phyloP scores from a whole-genome alignment of 2,113 vertebrate species.

The Pseudorasbora parva region DNA sequence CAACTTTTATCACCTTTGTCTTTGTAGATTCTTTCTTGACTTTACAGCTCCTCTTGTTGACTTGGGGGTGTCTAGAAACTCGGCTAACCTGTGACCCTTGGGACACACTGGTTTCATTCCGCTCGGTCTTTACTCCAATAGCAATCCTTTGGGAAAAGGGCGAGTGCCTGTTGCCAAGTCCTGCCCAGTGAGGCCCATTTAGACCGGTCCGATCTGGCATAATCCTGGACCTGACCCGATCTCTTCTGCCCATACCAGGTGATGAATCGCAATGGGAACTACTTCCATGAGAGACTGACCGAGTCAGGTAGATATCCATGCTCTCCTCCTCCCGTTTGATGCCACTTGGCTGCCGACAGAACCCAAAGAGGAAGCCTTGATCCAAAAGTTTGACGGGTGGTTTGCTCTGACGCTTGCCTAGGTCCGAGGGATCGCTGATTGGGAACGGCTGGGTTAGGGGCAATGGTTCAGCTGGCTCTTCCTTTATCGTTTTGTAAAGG shows the following conservation, averaged over 20 bases:
- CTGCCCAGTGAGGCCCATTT: constrained; percentile 58
- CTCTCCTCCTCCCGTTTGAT: constrained; percentile 80
- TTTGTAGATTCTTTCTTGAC: constrained; percentile 53
- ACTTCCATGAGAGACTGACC: constrained; percentile 70
- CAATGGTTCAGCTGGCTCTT: constrained; percentile 77
- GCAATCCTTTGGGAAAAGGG: constrained; percentile 49
- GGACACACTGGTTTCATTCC: constrained; percentile 60
- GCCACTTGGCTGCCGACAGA: constrained; percentile 71
- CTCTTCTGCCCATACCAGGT: constrained; percentile 28
- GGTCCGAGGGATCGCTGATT: constrained; percentile 67
- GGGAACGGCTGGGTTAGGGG: constrained; percentile 66
- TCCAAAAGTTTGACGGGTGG: constrained; percentile 81
- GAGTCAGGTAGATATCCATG: constrained; percentile 78
- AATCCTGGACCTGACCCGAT: constrained; percentile 45
- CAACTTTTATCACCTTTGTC: constrained; percentile 43
- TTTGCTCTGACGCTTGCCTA: constrained; percentile 82
- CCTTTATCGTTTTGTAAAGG: constrained; percentile 78
- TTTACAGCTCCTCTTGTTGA: constrained; percentile 48
- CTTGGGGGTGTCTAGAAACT: constrained; percentile 5
- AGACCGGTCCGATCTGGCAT: constrained; percentile 52
- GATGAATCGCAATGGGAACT: constrained; percentile 36
- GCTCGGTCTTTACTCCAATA: constrained; percentile 67
- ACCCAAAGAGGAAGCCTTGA: constrained; percentile 80
- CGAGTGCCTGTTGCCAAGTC: constrained; percentile 53
- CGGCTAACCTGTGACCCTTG: constrained; percentile 34